Percentiles rank a stretch among this genome's conserved stretches.
phyloP scores from a whole-genome alignment of 2,113 vertebrate species.

The Dicentrarchus labrax region DNA sequence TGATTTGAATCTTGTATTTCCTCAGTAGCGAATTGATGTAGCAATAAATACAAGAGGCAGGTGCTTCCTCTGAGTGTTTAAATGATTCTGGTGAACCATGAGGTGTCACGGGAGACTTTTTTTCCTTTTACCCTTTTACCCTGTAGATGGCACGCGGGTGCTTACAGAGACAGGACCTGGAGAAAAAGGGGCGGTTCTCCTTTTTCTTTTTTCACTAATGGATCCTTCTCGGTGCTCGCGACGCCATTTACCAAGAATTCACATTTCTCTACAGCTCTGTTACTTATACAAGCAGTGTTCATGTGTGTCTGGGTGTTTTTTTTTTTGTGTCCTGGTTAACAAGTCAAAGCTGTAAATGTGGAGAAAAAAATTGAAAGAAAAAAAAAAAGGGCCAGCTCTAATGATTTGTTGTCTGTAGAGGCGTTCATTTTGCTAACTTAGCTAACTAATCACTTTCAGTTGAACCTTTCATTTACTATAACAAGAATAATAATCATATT shows the following conservation, averaged over 20 bases:
- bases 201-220: slow-evolving; percentile 51
- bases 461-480: slow-evolving; percentile 46
- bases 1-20: slow-evolving; percentile 46
- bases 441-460: slow-evolving; percentile 54
- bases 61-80: slow-evolving; percentile 61
- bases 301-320: not conserved
- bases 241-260: slow-evolving; percentile 26
- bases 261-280: slow-evolving; percentile 59
- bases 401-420: slow-evolving; percentile 78
- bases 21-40: slow-evolving; percentile 85
- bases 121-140: not conserved
- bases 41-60: slow-evolving; percentile 76
- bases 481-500: slow-evolving; percentile 23
- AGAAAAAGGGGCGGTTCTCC: not conserved
- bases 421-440: slow-evolving; percentile 41
- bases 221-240: slow-evolving; percentile 15
- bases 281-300: slow-evolving; percentile 41
- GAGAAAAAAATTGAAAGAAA: not conserved
- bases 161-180: slow-evolving; percentile 25
- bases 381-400: slow-evolving; percentile 79
- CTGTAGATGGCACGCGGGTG: slow-evolving; percentile 32
- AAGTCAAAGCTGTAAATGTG: slow-evolving; percentile 86
- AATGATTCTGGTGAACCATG: slow-evolving; percentile 48
- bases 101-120: slow-evolving; percentile 55
- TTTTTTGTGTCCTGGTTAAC: slow-evolving; percentile 64